These are phyloP conservation scores for Holothuria glaberrima DNA, from an alignment of 35 echinoderm and acorn worm genomes.

Conservation along the genomic window DNA sequence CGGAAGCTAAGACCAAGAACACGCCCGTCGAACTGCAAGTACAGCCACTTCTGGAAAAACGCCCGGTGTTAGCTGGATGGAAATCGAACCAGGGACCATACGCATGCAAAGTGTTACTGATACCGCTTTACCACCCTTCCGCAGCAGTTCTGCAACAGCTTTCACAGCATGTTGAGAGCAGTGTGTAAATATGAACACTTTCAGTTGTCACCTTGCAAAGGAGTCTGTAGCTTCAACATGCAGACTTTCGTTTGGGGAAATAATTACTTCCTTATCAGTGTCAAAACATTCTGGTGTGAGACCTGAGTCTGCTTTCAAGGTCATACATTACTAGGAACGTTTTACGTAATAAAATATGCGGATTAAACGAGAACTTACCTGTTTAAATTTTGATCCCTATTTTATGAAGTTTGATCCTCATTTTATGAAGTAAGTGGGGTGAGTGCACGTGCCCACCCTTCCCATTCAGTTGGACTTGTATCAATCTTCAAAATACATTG, in stretches of 20 bases:
- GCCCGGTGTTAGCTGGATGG: not conserved
- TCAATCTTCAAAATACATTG: not conserved
- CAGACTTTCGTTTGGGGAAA: not conserved
- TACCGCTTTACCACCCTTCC: not conserved
- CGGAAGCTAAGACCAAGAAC: constrained; percentile 29
- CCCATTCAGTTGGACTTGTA: not conserved
- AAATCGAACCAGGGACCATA: not conserved
- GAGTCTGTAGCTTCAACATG: constrained; percentile 3
- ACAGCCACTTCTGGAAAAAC: constrained; percentile 24
- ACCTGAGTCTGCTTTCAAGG: constrained; percentile 11
- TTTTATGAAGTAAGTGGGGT: not conserved
- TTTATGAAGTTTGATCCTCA: not conserved
- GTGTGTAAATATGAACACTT: not conserved
- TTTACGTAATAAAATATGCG: not conserved
- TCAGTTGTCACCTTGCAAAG: not conserved
- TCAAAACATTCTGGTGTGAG: not conserved
- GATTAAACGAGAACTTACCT: constrained; percentile 3
- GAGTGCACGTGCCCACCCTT: not conserved
- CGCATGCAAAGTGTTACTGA: not conserved
- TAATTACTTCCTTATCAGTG: not conserved
- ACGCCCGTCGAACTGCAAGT: constrained; percentile 28
- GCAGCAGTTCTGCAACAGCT: no score
- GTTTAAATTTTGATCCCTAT: not conserved
- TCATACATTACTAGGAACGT: not conserved
- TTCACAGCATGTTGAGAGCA: not conserved